These are phyloP conservation scores for Andricus curvator DNA, from an alignment of 2,888 invertebrate genomes.

Conservation along the genomic window DNA sequence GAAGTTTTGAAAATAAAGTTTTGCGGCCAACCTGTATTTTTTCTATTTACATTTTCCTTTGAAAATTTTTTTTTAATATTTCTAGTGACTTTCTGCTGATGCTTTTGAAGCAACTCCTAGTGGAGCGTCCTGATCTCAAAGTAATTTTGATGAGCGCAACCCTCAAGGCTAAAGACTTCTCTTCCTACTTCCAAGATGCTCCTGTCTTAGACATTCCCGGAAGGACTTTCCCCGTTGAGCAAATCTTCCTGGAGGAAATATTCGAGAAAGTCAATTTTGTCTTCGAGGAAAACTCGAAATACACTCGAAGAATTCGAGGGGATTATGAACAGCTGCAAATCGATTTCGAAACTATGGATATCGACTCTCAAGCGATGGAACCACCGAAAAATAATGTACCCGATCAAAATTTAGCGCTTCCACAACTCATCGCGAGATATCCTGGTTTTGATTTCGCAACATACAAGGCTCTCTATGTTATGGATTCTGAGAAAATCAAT, in stretches of 20 bases:
- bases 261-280: conserved; percentile 83
- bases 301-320: conserved; percentile 84
- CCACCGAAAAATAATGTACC: conserved; percentile 83
- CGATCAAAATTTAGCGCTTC: conserved; percentile 86
- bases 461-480: conserved; percentile 87
- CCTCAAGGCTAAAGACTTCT: conserved; percentile 90
- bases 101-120: conserved; percentile 88
- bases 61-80: conserved; percentile 19
- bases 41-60: no score
- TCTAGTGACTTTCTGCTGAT: conserved; percentile 91
- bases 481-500: conserved; percentile 89
- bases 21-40: no score
- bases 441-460: conserved; percentile 82
- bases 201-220: conserved; percentile 91
- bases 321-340: conserved; percentile 81
- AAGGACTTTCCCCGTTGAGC: conserved; percentile 91
- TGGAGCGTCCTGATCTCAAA: conserved; percentile 86
- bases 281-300: conserved; percentile 83
- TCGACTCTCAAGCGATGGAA: conserved; percentile 80
- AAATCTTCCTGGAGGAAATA: conserved; percentile 90
- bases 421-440: conserved; percentile 85
- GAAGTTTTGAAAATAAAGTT: no score
- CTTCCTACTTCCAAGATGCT: conserved; percentile 89
- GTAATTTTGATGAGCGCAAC: conserved; percentile 97
- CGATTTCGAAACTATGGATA: conserved; percentile 84